Percentiles rank a stretch among this genome's conserved stretches.
Evolutionary conservation across 2,888 invertebrate species (phyloP).

Genomic region (Nemoura dubitans): DNA sequence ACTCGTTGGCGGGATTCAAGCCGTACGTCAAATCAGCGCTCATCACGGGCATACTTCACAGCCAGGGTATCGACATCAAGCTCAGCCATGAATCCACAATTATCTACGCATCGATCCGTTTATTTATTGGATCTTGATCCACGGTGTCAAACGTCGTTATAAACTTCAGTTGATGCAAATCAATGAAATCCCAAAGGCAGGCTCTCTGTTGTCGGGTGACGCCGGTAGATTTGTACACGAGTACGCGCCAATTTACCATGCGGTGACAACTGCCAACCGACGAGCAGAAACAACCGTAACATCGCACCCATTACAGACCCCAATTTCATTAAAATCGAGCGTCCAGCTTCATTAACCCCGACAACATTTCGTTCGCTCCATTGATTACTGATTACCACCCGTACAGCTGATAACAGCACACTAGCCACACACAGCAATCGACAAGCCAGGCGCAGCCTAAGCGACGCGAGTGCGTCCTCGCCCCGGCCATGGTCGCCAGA

Average conservation of each 20-base stretch:
- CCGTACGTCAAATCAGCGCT: no score
- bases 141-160: neutral
- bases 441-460: neutral
- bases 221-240: neutral
- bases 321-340: neutral
- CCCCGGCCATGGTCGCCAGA: no score
- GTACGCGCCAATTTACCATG: neutral
- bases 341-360: neutral
- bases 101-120: no score
- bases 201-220: neutral
- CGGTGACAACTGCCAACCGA: neutral
- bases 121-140: neutral
- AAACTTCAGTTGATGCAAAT: neutral
- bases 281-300: neutral
- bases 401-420: neutral
- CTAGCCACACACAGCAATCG: neutral
- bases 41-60: no score
- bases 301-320: neutral
- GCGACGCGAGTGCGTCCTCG: neutral
- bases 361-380: neutral
- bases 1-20: no score
- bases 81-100: no score
- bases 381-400: slow-evolving; percentile 9
- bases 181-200: neutral
- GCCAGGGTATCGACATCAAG: no score